phyloP scores from a whole-genome alignment of 2,797 vertebrate species.

The Chelon auratus region DNA sequence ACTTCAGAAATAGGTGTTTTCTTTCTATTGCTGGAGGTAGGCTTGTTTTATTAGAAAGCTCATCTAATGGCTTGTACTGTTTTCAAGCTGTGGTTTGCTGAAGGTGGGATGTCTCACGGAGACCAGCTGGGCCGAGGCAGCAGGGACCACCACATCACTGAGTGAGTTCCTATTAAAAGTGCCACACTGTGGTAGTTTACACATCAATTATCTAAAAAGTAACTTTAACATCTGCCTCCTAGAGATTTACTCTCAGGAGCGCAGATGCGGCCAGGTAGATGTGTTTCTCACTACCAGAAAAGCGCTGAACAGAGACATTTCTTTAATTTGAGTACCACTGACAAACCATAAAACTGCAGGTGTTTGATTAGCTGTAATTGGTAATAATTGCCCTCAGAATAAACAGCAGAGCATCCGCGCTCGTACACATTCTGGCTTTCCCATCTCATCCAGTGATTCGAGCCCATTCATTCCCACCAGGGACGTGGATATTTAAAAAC shows the following conservation, averaged over 20 bases:
- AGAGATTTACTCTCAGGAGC: neutral
- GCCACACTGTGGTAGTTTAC: too few species aligned
- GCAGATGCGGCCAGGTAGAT: neutral
- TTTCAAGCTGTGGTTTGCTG: neutral
- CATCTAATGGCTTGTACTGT: neutral
- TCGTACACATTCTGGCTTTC: neutral
- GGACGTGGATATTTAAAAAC: neutral
- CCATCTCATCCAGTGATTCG: neutral
- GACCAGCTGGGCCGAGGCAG: neutral
- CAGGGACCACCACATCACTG: neutral
- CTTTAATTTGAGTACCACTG: constrained; percentile 2
- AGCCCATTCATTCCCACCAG: neutral
- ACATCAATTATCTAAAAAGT: neutral
- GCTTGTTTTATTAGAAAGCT: neutral
- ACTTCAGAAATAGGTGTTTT: neutral
- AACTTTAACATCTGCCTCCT: neutral
- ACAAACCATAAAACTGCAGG: neutral
- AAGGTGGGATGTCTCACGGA: neutral
- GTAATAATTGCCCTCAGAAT: constrained; percentile 12
- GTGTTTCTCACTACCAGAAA: neutral
- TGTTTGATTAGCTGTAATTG: neutral
- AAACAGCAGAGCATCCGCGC: neutral
- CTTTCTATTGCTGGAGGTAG: neutral
- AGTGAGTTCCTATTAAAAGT: constrained; percentile 8
- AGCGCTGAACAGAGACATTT: too few species aligned